Percentiles rank a stretch among this genome's conserved stretches.
phyloP scores from a whole-genome alignment of 2,113 vertebrate genomes.

The Anser cygnoides region DNA sequence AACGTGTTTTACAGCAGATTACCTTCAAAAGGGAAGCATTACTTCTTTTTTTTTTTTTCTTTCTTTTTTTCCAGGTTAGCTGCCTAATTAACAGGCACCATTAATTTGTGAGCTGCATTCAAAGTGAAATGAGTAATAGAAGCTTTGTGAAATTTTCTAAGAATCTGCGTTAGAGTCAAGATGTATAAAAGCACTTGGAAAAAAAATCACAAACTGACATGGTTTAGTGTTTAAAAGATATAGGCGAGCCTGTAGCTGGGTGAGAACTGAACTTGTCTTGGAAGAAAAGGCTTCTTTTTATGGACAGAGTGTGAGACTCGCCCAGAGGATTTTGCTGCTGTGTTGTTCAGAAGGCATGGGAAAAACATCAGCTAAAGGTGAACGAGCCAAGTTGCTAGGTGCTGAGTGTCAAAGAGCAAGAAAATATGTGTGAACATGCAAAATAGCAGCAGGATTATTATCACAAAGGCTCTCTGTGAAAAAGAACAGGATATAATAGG shows the following conservation, averaged over 20 bases:
- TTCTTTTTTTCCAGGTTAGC: conserved; percentile 2
- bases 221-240: not conserved
- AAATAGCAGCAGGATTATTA: not conserved
- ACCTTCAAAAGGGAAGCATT: conserved; percentile 13
- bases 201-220: not conserved
- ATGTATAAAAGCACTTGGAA: not conserved
- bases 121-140: not conserved
- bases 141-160: not conserved
- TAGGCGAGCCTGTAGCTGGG: not conserved
- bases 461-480: not conserved
- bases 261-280: not conserved
- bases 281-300: not conserved
- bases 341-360: not conserved
- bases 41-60: not conserved
- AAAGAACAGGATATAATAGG: not conserved
- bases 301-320: not conserved
- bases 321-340: not conserved
- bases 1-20: not conserved
- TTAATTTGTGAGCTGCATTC: conserved; percentile 45
- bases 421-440: not conserved
- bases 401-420: not conserved
- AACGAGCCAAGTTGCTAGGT: not conserved
- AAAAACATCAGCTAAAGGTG: not conserved
- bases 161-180: not conserved
- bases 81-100: conserved; percentile 59